A percentile compares a stretch with the other conserved stretches of the same genome.
These are phyloP conservation scores for Adela reaumurella DNA, from an alignment of 2,888 invertebrate species.

Conservation along the genomic window DNA sequence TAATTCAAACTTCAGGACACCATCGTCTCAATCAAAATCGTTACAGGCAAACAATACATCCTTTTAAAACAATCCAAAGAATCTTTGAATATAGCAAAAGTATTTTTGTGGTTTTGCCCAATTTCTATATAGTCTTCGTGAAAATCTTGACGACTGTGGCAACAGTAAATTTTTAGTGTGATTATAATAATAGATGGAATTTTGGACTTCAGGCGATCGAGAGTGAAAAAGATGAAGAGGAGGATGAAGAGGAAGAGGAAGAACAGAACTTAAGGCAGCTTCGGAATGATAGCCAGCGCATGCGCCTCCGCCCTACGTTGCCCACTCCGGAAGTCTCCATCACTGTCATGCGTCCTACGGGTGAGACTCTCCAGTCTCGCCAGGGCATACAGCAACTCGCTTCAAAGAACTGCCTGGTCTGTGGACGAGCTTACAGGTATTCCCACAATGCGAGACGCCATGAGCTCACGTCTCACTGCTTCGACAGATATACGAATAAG, in stretches of 20 bases:
- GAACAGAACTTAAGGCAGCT: slow-evolving; percentile 19
- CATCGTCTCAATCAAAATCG: no score
- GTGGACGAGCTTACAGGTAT: slow-evolving; percentile 46
- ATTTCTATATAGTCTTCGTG: no score
- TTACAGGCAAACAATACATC: no score
- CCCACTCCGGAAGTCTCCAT: slow-evolving; percentile 47
- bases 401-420: slow-evolving; percentile 49
- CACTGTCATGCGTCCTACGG: slow-evolving; percentile 44
- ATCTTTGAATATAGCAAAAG: no score
- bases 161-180: no score
- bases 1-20: no score
- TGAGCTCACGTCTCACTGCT: slow-evolving; percentile 44
- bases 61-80: no score
- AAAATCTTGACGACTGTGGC: no score
- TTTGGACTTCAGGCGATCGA: slow-evolving; percentile 34
- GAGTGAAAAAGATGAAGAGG: slow-evolving; percentile 37
- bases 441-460: slow-evolving; percentile 51
- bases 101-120: no score
- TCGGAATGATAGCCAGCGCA: slow-evolving; percentile 15
- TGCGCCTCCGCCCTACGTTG: slow-evolving; percentile 16
- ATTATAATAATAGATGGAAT: no score
- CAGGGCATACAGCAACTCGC: slow-evolving; percentile 50
- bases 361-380: slow-evolving; percentile 39
- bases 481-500: slow-evolving; percentile 51
- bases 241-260: slow-evolving; percentile 31